Base-by-base conservation (phyloP, 1,140 invertebrate species). In the Drosophila nigromelanica region DNA sequence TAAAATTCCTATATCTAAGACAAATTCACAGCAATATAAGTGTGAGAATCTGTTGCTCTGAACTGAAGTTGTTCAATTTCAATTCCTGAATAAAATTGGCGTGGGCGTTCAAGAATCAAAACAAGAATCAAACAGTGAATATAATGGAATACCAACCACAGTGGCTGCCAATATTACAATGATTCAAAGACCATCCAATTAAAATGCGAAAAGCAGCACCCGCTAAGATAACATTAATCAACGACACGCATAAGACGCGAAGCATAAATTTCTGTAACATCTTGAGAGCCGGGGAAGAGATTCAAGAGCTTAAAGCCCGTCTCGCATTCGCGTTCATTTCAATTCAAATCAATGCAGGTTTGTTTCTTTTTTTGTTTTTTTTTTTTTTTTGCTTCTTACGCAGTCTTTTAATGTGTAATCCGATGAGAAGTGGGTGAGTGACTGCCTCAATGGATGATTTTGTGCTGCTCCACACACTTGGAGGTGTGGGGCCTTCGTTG, bases 361-460 rank as follows among this genome's bases (percentile, higher is more conserved):
- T 39, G 21, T 75, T 27, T 27, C 2, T 5, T 27, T 35, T 0
- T 75, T 27, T 27, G 0, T 5, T 27, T 35, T 0, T 18, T 27
- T 27, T 27, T 27, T 27, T 35, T 0, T 35, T 35, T 3, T 35
- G 0, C 7, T 35, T 35, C 33, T 35, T 35, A 82, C 80, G 80
- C 80, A 78, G 73, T 50, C 43, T 51, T 21, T 54, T 61, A 52
- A 42, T 27, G 43, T 30, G 33, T 43, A 47, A 67, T 39, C 43
- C 42, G 51, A 45, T 80, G 80, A 79, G 80, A 85, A 83, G 80
- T 83, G 80, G 80, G 80, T 85, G 73, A 76, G 47, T 60, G 69
- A 35, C 70, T 48, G 74, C 40, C 47, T 45, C 72, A 69, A 54
- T 62, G 51, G 54, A 24, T 60, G n/a, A 7, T 12, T 37, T 27